These are phyloP conservation scores for Beaufortia kweichowensis DNA, from an alignment of 2,113 vertebrate species.

Conservation along the genomic window DNA sequence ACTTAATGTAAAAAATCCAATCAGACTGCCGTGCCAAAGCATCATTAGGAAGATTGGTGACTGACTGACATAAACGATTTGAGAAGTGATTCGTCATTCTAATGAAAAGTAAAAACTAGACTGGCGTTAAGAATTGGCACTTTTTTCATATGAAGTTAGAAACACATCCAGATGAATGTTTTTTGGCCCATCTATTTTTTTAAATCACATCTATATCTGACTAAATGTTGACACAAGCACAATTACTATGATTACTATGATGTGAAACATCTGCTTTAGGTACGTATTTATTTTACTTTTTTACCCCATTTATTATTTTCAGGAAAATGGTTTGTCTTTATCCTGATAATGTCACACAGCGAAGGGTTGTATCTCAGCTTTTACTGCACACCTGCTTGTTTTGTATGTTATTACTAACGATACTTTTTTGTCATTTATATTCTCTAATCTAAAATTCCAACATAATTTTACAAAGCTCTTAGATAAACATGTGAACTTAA, in stretches of 20 bases:
- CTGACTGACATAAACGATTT: constrained; percentile 58
- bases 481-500: too few relatives aligned
- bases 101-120: constrained; percentile 51
- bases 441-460: too few relatives aligned
- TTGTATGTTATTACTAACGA: too few relatives aligned
- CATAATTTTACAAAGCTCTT: too few relatives aligned
- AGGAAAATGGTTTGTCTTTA: not conserved
- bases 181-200: not conserved
- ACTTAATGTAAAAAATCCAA: constrained; percentile 62
- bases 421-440: too few relatives aligned
- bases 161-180: constrained; percentile 28
- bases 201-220: constrained; percentile 6
- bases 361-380: too few relatives aligned
- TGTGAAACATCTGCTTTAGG: constrained; percentile 18
- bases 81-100: constrained; percentile 56
- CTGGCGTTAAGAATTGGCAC: constrained; percentile 44
- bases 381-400: too few relatives aligned
- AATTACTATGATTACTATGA: not conserved
- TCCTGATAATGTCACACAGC: not conserved
- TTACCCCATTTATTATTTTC: constrained; percentile 15
- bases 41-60: constrained; percentile 56
- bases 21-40: constrained; percentile 56
- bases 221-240: constrained; percentile 12
- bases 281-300: constrained; percentile 18
- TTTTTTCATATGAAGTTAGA: constrained; percentile 28